phyloP scores from a whole-genome alignment of 2,888 invertebrate genomes.

The Tricholauxania praeusta region DNA sequence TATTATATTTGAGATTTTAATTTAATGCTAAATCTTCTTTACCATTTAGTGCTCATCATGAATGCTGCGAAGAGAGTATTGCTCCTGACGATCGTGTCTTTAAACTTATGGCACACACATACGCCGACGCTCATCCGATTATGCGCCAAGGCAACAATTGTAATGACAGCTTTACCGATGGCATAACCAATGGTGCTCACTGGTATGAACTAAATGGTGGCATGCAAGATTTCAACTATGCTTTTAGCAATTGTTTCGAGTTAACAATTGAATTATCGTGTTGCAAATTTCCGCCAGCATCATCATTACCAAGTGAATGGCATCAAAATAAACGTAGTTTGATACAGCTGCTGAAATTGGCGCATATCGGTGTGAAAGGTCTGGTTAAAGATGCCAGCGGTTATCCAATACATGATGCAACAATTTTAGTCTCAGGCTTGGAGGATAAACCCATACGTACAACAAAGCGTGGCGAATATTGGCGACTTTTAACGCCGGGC shows the following conservation, averaged over 20 bases:
- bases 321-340: slow-evolving; percentile 86
- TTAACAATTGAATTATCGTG: slow-evolving; percentile 97
- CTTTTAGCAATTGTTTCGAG: slow-evolving; percentile 95
- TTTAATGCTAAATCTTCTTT: background rate
- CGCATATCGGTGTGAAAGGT: slow-evolving; percentile 78
- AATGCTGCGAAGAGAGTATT: slow-evolving; percentile 79
- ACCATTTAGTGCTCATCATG: slow-evolving; percentile 68
- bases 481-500: slow-evolving; percentile 93
- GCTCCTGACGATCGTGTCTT: slow-evolving; percentile 89
- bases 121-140: slow-evolving; percentile 78
- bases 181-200: slow-evolving; percentile 91
- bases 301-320: slow-evolving; percentile 84
- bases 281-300: slow-evolving; percentile 88
- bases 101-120: slow-evolving; percentile 80
- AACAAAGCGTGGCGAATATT: slow-evolving; percentile 89
- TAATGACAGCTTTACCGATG: slow-evolving; percentile 80
- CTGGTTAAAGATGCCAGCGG: slow-evolving; percentile 65
- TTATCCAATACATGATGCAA: slow-evolving; percentile 73
- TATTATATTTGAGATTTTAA: too few relatives aligned
- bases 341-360: slow-evolving; percentile 85
- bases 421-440: slow-evolving; percentile 81
- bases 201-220: slow-evolving; percentile 95
- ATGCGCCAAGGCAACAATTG: slow-evolving; percentile 84
- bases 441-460: slow-evolving; percentile 82
- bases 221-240: slow-evolving; percentile 99